phyloP scores from a whole-genome alignment of 2,888 invertebrate species.

The Cistogaster globosa region DNA sequence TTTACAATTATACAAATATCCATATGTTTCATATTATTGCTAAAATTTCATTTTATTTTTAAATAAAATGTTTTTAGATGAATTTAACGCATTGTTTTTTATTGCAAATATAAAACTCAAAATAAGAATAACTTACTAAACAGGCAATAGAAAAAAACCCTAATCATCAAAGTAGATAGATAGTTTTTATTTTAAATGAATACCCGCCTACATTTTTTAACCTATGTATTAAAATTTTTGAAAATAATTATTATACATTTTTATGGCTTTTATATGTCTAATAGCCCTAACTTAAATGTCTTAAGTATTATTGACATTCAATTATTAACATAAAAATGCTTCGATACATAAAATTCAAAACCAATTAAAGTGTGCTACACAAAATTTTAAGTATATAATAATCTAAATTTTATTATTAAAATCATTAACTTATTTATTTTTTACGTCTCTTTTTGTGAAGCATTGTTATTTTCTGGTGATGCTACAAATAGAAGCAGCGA shows the following conservation, averaged over 20 bases:
- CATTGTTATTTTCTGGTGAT: no score
- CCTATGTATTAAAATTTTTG: not conserved
- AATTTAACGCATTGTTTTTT: conserved; percentile 20
- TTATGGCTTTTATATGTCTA: not conserved
- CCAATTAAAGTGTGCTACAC: no score
- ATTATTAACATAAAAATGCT: no score
- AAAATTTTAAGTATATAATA: no score
- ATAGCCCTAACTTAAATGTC: no score
- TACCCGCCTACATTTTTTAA: not conserved
- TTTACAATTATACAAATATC: conserved; percentile 71
- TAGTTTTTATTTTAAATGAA: not conserved
- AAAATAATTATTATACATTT: not conserved
- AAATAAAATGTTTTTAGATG: conserved; percentile 32
- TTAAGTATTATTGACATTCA: no score
- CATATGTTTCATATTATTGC: conserved; percentile 66
- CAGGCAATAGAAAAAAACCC: conserved; percentile 17
- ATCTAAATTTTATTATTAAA: no score
- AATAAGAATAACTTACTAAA: conserved; percentile 17
- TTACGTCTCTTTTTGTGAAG: no score
- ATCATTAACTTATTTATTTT: no score
- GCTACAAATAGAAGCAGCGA: no score
- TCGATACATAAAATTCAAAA: no score
- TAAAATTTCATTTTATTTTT: conserved; percentile 44
- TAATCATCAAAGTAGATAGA: not conserved
- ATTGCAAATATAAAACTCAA: conserved; percentile 31